These are phyloP conservation scores for Horisme vitalbata DNA, from an alignment of 2,888 invertebrate species.

Conservation along the genomic window DNA sequence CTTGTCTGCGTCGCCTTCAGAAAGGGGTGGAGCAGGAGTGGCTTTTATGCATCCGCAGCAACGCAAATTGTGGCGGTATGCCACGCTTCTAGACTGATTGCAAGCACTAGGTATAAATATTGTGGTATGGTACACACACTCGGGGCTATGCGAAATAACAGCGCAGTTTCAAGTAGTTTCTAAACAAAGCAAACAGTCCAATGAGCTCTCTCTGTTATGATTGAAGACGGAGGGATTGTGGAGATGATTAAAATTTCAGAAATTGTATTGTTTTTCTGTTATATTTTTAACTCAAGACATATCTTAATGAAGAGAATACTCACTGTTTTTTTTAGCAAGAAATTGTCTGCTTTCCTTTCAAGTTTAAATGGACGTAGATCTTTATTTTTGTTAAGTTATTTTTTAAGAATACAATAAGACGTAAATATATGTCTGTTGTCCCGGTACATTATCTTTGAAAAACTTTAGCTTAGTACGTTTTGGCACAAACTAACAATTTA, in stretches of 20 bases:
- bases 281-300: too few species aligned
- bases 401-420: too few species aligned
- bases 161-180: conserved; percentile 37
- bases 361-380: too few species aligned
- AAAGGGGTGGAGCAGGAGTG: conserved; percentile 48
- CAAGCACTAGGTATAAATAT: conserved; percentile 39
- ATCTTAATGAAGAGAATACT: too few species aligned
- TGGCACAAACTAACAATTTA: not conserved
- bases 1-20: conserved; percentile 59
- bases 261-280: conserved; percentile 14
- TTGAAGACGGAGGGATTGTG: conserved; percentile 21
- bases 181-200: conserved; percentile 36
- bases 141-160: conserved; percentile 39
- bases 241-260: conserved; percentile 28
- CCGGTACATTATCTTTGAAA: too few species aligned
- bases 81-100: conserved; percentile 58
- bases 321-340: too few species aligned
- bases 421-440: too few species aligned
- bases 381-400: too few species aligned
- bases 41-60: conserved; percentile 59
- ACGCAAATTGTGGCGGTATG: conserved; percentile 60
- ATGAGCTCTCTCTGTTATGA: conserved; percentile 26
- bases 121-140: conserved; percentile 26
- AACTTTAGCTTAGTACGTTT: too few species aligned
- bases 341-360: too few species aligned